Conservation (phyloP, 2,888 invertebrate species). For the Ceramica pisi region DNA sequence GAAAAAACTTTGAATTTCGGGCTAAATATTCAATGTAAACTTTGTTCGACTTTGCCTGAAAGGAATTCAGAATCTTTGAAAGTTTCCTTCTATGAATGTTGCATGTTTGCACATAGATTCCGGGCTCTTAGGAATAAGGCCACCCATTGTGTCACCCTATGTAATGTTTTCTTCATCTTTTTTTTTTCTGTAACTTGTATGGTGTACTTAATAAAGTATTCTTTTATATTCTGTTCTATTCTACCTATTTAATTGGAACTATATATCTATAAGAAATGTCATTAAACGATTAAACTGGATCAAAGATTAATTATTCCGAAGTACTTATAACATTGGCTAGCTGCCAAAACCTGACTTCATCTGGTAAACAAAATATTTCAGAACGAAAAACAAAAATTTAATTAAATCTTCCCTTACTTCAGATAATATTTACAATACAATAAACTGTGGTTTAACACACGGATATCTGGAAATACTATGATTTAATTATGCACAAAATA, state of each 20-base stretch:
- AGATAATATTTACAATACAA: not conserved
- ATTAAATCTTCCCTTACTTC: not conserved
- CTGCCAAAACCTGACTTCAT: conserved; percentile 1
- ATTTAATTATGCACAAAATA: not conserved
- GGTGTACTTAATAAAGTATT: too few relatives aligned
- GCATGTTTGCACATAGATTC: conserved; percentile 12
- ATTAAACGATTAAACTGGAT: conserved; percentile 5
- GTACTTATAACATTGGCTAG: conserved; percentile 11
- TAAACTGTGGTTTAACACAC: not conserved
- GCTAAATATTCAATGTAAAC: conserved; percentile 35
- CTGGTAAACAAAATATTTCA: not conserved
- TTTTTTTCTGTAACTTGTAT: too few relatives aligned
- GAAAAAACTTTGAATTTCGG: conserved; percentile 9
- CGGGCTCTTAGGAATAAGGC: too few relatives aligned
- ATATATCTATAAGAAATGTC: too few relatives aligned
- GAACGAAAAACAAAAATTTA: not conserved
- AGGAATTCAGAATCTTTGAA: conserved; percentile 17
- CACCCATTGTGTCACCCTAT: too few relatives aligned
- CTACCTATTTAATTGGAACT: too few relatives aligned
- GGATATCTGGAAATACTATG: not conserved
- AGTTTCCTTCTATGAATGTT: conserved; percentile 2
- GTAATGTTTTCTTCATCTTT: too few relatives aligned
- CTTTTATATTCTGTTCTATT: too few relatives aligned
- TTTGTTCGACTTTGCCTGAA: conserved; percentile 25
- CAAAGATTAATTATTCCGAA: conserved; percentile 4